Percentiles rank a stretch among this genome's conserved stretches.
Conservation (phyloP, 2,888 invertebrate genomes). For the Piscicola geometra region DNA sequence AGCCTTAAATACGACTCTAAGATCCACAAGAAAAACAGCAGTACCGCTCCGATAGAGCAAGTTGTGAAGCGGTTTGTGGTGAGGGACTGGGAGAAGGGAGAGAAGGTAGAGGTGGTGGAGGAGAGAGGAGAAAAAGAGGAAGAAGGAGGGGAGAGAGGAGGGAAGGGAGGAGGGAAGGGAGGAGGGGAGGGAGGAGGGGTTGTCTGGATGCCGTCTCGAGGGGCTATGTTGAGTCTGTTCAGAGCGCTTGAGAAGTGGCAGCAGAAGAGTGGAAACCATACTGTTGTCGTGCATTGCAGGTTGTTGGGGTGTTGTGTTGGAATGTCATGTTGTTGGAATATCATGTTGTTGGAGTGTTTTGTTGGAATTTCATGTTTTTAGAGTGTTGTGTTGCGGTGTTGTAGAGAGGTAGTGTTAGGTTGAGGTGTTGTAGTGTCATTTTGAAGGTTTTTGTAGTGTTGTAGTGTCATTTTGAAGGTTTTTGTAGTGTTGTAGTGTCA, state of each 20-base stretch:
- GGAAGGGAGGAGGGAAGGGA: no score
- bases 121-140: no score
- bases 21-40: neutral
- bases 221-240: conserved; percentile 50
- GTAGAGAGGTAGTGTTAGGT: no score
- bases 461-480: neutral
- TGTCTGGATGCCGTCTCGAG: conserved; percentile 46
- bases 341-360: no score
- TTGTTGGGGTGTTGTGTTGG: conserved; percentile 48
- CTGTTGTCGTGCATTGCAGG: conserved; percentile 82
- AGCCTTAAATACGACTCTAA: neutral
- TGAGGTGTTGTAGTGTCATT: conserved; percentile 8
- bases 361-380: no score
- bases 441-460: no score
- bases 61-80: neutral
- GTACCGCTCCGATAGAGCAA: no score
- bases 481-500: no score
- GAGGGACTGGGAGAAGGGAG: neutral
- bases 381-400: no score
- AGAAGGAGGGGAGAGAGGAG: no score
- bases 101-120: no score
- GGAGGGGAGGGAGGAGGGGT: neutral
- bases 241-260: conserved; percentile 52
- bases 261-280: conserved; percentile 56
- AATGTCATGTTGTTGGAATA: no score